phyloP scores from a whole-genome alignment of 2,797 vertebrate species.

The Danio albolineatus region DNA sequence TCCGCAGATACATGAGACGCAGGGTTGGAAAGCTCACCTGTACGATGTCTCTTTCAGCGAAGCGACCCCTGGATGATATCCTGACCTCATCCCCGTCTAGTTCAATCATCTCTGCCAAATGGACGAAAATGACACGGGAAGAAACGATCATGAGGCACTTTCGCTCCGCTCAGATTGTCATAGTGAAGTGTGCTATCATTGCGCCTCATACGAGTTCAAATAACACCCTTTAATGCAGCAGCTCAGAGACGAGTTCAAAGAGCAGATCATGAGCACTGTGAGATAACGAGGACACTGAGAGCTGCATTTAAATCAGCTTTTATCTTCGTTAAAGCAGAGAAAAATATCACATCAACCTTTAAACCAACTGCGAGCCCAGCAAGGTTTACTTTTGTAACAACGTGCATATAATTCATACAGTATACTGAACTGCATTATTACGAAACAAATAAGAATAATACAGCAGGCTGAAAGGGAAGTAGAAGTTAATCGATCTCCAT shows the following conservation, averaged over 20 bases:
- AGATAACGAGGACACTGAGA: not conserved
- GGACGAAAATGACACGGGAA: slow-evolving; percentile 55
- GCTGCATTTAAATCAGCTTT: slow-evolving; percentile 23
- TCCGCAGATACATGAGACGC: not conserved
- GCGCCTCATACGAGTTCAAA: slow-evolving; percentile 2
- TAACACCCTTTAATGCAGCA: not conserved
- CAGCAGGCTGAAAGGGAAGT: not conserved
- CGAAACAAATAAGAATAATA: not conserved
- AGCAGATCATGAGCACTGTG: slow-evolving; percentile 8
- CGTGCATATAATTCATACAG: not conserved
- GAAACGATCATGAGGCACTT: not conserved
- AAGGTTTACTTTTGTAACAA: not conserved
- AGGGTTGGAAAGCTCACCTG: slow-evolving; percentile 80
- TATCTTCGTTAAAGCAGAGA: not conserved
- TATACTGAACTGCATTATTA: not conserved
- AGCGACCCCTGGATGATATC: slow-evolving; percentile 94
- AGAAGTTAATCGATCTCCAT: not conserved
- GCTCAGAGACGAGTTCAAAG: slow-evolving; percentile 30
- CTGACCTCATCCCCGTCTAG: slow-evolving; percentile 95
- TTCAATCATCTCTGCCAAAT: slow-evolving; percentile 91
- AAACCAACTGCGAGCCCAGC: not conserved
- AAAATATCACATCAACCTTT: not conserved
- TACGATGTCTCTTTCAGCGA: slow-evolving; percentile 96
- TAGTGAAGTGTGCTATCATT: not conserved
- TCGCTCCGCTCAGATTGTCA: not conserved